phyloP scores from a whole-genome alignment of 2,797 vertebrate genomes.

The Fringilla coelebs region DNA sequence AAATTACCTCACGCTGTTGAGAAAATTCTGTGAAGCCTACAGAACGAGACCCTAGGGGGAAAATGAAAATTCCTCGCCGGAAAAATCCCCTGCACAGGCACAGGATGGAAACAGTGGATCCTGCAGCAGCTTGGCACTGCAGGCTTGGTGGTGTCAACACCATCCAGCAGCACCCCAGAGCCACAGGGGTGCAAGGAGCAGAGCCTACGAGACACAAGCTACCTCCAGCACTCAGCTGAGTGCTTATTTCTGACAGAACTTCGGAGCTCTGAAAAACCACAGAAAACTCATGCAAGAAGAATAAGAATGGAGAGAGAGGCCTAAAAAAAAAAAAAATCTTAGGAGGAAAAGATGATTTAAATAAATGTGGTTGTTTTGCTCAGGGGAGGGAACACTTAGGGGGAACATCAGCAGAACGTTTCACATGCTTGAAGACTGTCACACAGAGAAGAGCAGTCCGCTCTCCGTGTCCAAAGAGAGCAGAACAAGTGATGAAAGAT shows the following conservation, averaged over 20 bases:
- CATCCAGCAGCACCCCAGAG: fast-evolving
- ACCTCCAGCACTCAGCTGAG: neutral
- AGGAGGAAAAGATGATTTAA: neutral
- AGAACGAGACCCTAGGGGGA: neutral
- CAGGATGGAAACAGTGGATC: neutral
- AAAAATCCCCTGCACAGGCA: neutral
- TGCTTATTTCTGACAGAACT: neutral
- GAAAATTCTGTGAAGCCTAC: neutral
- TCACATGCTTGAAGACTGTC: slow-evolving; percentile 4
- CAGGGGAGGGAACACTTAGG: neutral
- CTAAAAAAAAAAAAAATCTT: neutral
- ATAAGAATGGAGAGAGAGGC: neutral
- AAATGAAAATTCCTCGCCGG: neutral
- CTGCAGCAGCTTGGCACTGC: neutral
- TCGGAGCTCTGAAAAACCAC: neutral
- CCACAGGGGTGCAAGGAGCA: neutral
- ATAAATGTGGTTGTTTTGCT: neutral
- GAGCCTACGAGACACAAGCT: neutral
- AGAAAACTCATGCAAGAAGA: neutral
- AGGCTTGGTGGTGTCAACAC: neutral
- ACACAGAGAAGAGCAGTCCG: neutral
- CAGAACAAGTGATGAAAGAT: slow-evolving; percentile 20
- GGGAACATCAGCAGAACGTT: neutral
- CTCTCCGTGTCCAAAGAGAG: neutral
- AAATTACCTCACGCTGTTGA: neutral